Percentiles rank a stretch among this genome's conserved stretches.
Conservation (phyloP, 2,888 invertebrate genomes). For the Synanthedon andrenaeformis region DNA sequence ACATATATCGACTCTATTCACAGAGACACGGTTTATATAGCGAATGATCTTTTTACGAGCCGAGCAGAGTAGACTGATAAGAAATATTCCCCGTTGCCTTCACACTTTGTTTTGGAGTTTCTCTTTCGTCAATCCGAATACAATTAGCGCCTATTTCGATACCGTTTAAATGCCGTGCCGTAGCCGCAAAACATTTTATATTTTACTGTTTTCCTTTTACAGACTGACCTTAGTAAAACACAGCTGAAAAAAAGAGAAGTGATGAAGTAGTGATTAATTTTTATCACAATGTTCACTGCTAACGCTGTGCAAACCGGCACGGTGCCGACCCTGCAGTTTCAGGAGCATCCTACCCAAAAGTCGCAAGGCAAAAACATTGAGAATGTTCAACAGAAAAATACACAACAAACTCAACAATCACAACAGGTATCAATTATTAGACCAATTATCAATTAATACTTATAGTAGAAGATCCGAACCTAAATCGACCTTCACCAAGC, state of each 20-base stretch:
- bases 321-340: conserved; percentile 75
- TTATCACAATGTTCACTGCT: conserved; percentile 68
- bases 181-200: conserved; percentile 8
- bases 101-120: conserved; percentile 59
- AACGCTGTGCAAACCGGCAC: conserved; percentile 72
- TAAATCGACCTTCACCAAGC: no score
- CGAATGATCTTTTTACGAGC: conserved; percentile 66
- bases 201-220: conserved; percentile 16
- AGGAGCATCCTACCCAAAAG: conserved; percentile 73
- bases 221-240: conserved; percentile 14
- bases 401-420: conserved; percentile 52
- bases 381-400: conserved; percentile 72
- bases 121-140: conserved; percentile 34
- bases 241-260: conserved; percentile 35
- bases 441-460: no score
- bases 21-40: conserved; percentile 59
- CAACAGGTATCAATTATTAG: conserved; percentile 17
- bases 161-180: conserved; percentile 13
- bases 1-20: conserved; percentile 61
- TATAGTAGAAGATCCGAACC: no score
- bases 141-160: conserved; percentile 58
- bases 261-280: conserved; percentile 20
- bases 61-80: conserved; percentile 64
- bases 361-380: conserved; percentile 72
- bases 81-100: conserved; percentile 66